Percentiles rank a stretch among this genome's conserved stretches.
phyloP scores from a whole-genome alignment of 2,113 vertebrate genomes.

The Neomonachus schauinslandi region DNA sequence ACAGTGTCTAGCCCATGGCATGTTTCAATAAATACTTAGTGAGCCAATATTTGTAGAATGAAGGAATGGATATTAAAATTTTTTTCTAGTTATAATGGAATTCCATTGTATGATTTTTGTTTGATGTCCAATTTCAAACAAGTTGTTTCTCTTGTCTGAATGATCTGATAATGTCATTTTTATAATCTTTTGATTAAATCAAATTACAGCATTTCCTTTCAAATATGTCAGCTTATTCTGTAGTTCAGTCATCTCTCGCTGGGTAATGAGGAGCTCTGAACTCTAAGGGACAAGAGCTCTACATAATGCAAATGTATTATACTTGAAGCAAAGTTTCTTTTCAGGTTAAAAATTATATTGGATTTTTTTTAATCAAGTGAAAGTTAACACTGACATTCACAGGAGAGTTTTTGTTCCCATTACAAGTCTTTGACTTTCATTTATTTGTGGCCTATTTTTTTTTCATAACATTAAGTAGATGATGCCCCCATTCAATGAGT shows the following conservation, averaged over 20 bases:
- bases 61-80: background rate
- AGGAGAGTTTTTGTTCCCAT: background rate
- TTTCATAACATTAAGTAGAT: slow-evolving; percentile 32
- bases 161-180: slow-evolving; percentile 61
- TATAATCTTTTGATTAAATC: slow-evolving; percentile 67
- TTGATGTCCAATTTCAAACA: slow-evolving; percentile 64
- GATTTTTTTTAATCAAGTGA: background rate
- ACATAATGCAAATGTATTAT: background rate
- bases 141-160: slow-evolving; percentile 61
- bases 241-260: slow-evolving; percentile 69
- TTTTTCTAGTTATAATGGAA: slow-evolving; percentile 28
- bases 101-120: slow-evolving; percentile 56
- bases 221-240: slow-evolving; percentile 35
- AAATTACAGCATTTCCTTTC: slow-evolving; percentile 67
- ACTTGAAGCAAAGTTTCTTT: slow-evolving; percentile 49
- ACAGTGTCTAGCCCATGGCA: background rate
- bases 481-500: background rate
- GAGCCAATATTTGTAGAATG: background rate
- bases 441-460: slow-evolving; percentile 49
- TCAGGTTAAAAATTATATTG: slow-evolving; percentile 49
- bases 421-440: slow-evolving; percentile 42
- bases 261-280: slow-evolving; percentile 69
- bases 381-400: slow-evolving; percentile 55
- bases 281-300: slow-evolving; percentile 73
- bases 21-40: background rate